Percentiles rank a stretch among this genome's conserved stretches.
Conservation (phyloP, 2,797 vertebrate species). For the Urocyon cinereoargenteus region DNA sequence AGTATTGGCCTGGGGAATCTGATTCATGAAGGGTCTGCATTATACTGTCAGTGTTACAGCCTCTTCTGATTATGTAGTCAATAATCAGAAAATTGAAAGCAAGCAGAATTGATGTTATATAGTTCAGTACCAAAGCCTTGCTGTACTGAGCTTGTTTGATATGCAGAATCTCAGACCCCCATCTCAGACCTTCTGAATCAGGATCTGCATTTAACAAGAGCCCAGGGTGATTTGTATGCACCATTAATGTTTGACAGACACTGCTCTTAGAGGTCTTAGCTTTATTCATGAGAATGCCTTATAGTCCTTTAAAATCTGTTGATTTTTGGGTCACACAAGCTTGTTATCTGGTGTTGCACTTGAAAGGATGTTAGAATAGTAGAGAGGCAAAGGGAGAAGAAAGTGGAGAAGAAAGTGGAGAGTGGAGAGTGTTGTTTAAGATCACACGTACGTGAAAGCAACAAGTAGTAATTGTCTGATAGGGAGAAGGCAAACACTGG, state of each 20-base stretch:
- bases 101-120: not conserved
- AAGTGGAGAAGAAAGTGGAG: too few species aligned
- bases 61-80: not conserved
- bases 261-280: not conserved
- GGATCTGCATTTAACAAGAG: not conserved
- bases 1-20: not conserved
- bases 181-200: not conserved
- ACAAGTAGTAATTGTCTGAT: not conserved
- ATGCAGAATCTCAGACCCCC: not conserved
- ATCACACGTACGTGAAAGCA: not conserved
- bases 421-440: not conserved
- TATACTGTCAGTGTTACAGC: not conserved
- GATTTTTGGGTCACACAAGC: not conserved
- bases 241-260: not conserved
- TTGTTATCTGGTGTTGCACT: not conserved
- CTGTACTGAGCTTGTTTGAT: not conserved
- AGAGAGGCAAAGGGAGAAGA: not conserved
- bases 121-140: not conserved
- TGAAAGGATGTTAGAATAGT: not conserved
- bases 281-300: not conserved
- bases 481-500: not conserved
- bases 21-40: not conserved
- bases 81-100: not conserved
- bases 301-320: not conserved
- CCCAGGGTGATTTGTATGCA: not conserved